Evolutionary conservation across 1,140 invertebrate genomes (phyloP), one percentile per base, ranked within the genome.

Genomic region (Steinernema khuongi): DNA sequence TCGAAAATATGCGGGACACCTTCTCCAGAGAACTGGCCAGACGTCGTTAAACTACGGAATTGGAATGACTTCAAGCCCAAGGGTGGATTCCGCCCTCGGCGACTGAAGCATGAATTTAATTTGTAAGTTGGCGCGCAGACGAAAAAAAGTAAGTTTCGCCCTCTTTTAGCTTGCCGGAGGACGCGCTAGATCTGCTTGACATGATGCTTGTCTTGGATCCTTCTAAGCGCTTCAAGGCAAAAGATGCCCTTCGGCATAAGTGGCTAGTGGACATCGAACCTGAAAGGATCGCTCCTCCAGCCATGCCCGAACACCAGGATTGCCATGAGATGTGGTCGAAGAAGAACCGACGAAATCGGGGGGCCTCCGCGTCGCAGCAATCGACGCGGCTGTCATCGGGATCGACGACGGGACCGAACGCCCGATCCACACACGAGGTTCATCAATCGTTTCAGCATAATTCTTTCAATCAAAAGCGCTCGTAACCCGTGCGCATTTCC

Each of bases 271-370:
- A 93, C 86, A 90, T 97, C 36, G 90, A 93, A 81, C 93, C 93
- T 19, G 91, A 93, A 81, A 90, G 90, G 43, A 86, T 89, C 32
- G 79, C 82, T 29, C 88, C 88, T n/a, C 88, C 88, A 4, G 30
- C 80, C 26, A 73, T 97, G 75, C 96, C 96, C 0, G 92, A 91
- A 30, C 93, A 93, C 90, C 96, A 98, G 88, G 96, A 99, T 88
- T 99, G 96, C 87, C 96, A 99, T 88, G 96, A 99, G 87, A 88
- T 99, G 81, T 99, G 96, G 96, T 94, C 93, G 79, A 99, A 99
- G 31, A 75, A 80, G 31, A 74, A 69, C 60, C 77, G 73, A 70
- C 74, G 71, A 77, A 74, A 30, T 31, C 19, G 66, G 33, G 22
- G 67, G 33, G 41, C 31, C 71, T 31, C 32, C 41, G 74, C 44